Evolutionary conservation across 2,113 vertebrate genomes (phyloP).

Genomic region (Chelonoidis abingdonii): DNA sequence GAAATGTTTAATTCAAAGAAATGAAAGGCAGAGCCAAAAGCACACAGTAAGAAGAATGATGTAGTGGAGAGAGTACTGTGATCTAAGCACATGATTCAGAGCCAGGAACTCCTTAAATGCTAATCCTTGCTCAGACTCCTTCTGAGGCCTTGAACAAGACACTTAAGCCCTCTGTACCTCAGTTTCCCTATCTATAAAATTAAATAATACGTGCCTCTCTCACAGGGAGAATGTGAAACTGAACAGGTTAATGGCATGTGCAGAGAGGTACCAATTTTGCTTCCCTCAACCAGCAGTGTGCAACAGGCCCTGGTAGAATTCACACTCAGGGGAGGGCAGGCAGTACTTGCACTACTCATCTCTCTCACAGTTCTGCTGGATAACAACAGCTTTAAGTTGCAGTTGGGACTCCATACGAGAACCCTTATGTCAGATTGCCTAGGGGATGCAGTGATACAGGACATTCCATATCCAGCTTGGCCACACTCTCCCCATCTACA

Average conservation of each 20-base stretch:
- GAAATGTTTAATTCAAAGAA: neutral
- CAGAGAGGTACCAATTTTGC: neutral
- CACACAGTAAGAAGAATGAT: neutral
- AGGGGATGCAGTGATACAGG: neutral
- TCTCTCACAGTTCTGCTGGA: neutral
- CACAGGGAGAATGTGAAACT: neutral
- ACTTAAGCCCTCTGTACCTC: neutral
- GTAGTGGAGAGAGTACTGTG: accelerated
- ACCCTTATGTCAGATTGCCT: neutral
- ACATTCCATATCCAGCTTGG: neutral
- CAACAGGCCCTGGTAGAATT: neutral
- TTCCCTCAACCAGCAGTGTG: neutral
- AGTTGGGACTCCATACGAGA: neutral
- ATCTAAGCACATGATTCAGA: neutral
- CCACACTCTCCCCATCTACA: neutral
- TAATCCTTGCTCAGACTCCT: neutral
- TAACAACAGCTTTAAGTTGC: neutral
- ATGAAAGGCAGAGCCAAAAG: neutral
- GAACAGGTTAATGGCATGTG: neutral
- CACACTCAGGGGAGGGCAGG: neutral
- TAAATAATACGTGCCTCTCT: neutral
- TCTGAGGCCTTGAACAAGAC: neutral
- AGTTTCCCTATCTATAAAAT: neutral
- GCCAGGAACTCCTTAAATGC: neutral
- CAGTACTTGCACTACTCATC: neutral